Base-by-base conservation (phyloP, 2,888 invertebrate genomes). In the Ctena decussata region DNA sequence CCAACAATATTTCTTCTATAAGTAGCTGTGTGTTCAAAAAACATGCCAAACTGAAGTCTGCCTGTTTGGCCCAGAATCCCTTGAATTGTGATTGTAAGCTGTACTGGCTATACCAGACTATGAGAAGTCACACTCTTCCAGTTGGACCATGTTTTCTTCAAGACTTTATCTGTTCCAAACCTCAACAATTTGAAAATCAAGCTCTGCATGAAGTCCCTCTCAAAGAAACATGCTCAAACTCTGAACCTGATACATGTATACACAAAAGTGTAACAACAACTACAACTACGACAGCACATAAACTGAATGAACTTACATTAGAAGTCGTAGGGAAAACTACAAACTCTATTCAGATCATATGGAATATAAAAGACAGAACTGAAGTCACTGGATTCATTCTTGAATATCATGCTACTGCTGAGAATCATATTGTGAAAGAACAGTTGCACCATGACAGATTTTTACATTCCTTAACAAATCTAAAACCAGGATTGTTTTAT, bases 41-140 rank as follows among this genome's bases (percentile, higher is more conserved):
- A 49, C 93, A 91, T 65, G 84, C 65, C 24, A 76, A 71, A n/a
- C 80, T 92, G 0, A 73, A 82, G 5, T 35, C 75, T 0, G 72
- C 94, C 12, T 71, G 98, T 94, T 96, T 98, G 91, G 97, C 97
- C 35, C 97, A 97, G 70, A 98, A 98, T 95, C 98, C 97, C 11
- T 96, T 98, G 92, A 97, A 97, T 78, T 98, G 98, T 94, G 97
- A 98, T 94, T 98, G 98, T 94, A 97, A 97, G 46, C 95, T 98
- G 0, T 96, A 97, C 53, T 98, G 98, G 98, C 96, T 98, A 0
- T 97, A 97, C 15, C 97, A 89, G 2, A 82, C 86, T 75, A 82
- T 87, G n/a, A 30, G n/a, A 46, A 71, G 30, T 35, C 18, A 27
- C 32, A 65, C 32, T 18, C 24, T 3, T n/a, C 65, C 27, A 6